Conservation (phyloP, 2,888 invertebrate species). For the Conomelus anceps region DNA sequence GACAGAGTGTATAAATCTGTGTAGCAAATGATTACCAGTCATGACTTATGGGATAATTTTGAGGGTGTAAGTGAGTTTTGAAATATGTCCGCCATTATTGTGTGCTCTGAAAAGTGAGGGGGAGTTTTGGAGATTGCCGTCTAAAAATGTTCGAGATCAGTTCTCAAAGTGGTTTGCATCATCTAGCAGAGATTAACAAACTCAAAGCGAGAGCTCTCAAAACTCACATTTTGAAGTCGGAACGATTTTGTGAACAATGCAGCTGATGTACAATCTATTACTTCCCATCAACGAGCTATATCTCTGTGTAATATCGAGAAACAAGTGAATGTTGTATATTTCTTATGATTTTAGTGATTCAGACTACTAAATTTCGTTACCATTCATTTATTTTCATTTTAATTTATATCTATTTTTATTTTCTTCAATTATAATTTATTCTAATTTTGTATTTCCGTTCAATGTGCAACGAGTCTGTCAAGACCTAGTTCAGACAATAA, state of each 20-base stretch:
- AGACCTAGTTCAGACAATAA: too few relatives aligned
- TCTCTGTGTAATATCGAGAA: too few relatives aligned
- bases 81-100: not conserved
- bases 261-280: too few relatives aligned
- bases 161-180: not conserved
- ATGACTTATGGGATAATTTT: not conserved
- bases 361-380: too few relatives aligned
- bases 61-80: not conserved
- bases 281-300: too few relatives aligned
- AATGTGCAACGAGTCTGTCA: too few relatives aligned
- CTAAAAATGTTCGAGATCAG: not conserved
- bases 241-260: not conserved
- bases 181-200: not conserved
- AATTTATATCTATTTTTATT: too few relatives aligned
- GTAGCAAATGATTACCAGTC: not conserved
- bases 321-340: too few relatives aligned
- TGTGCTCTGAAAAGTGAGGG: not conserved
- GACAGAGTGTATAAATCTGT: not conserved
- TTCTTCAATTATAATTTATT: too few relatives aligned
- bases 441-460: too few relatives aligned
- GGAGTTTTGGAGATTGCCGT: not conserved
- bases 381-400: too few relatives aligned
- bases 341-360: too few relatives aligned
- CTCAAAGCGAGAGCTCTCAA: not conserved
- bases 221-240: not conserved